Percentiles rank a stretch among this genome's conserved stretches.
Conservation (phyloP, 2,113 vertebrate genomes). For the Ramphastos sulfuratus region DNA sequence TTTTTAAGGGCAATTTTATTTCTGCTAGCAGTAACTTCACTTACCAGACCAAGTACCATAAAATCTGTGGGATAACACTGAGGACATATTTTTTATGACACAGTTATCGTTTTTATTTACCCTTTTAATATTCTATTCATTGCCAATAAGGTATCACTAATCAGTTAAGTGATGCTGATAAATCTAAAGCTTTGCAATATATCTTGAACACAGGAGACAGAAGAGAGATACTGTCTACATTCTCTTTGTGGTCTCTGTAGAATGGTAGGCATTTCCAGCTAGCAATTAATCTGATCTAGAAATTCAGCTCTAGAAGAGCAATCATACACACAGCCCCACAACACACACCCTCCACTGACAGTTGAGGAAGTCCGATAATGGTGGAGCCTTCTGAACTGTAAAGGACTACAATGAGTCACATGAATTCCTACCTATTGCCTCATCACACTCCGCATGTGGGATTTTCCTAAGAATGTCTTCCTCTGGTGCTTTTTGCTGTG, state of each 20-base stretch:
- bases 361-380: neutral
- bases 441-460: neutral
- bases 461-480: neutral
- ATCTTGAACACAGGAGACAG: neutral
- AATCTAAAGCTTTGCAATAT: neutral
- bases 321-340: neutral
- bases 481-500: neutral
- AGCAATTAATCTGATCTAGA: neutral
- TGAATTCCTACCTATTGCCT: neutral
- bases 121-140: neutral
- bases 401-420: neutral
- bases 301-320: neutral
- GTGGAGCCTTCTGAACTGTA: neutral
- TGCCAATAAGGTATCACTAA: neutral
- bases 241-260: neutral
- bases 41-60: neutral
- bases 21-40: neutral
- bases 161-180: neutral
- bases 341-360: neutral
- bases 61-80: neutral
- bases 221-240: neutral
- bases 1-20: constrained; percentile 6
- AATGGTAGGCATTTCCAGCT: neutral
- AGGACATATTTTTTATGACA: neutral
- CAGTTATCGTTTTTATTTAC: neutral